Percentiles rank a stretch among this genome's conserved stretches.
Conservation (phyloP, 1,140 invertebrate genomes). For the Cherax quadricarinatus region DNA sequence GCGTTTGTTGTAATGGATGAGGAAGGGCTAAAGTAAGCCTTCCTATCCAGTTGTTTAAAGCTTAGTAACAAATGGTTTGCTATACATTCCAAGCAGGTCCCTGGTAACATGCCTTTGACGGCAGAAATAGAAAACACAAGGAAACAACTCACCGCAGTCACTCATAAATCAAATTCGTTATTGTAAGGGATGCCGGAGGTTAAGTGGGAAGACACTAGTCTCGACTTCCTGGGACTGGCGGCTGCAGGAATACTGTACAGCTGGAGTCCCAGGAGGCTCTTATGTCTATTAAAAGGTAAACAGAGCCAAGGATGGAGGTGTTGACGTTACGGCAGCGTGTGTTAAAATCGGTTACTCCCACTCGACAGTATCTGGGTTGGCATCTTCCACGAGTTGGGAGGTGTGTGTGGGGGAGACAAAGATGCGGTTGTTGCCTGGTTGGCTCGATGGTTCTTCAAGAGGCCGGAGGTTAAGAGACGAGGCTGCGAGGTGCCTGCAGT, state of each 20-base stretch:
- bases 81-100: too few species aligned
- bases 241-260: too few species aligned
- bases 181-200: neutral
- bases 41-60: too few species aligned
- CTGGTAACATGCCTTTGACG: neutral
- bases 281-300: too few species aligned
- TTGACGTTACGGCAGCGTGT: too few species aligned
- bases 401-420: slow-evolving; percentile 10
- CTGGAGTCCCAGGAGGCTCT: too few species aligned
- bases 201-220: neutral
- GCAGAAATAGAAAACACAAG: neutral
- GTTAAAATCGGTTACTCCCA: too few species aligned
- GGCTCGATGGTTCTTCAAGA: slow-evolving; percentile 4
- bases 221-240: neutral
- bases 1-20: too few species aligned
- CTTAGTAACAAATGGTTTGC: too few species aligned
- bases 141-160: neutral
- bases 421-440: slow-evolving; percentile 27
- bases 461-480: slow-evolving; percentile 16
- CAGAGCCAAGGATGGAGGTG: too few species aligned
- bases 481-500: neutral
- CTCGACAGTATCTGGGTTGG: neutral
- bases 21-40: too few species aligned
- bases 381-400: neutral
- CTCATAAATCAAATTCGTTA: neutral